Evolutionary conservation across 2,888 invertebrate species (phyloP), one percentile per base, ranked within the genome.

Genomic region (Germaria angustata): DNA sequence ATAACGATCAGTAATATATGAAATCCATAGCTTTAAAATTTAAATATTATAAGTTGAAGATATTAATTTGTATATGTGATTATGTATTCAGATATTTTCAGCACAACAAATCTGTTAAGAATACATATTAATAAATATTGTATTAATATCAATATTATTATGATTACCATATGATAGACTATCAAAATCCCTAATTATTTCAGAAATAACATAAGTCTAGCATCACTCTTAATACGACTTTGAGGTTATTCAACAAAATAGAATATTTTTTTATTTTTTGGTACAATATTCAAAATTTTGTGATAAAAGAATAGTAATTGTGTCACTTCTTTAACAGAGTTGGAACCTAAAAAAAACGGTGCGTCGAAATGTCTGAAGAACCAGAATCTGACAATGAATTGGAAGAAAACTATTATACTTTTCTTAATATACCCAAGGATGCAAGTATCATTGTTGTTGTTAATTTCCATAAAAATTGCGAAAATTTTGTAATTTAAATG

Each of bases 391-490:
- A 93, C 86, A 93, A 88, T 77, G 89, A 89, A 79, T 91, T 94
- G 78, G 95, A 96, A 91, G 97, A 97, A 88, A 96, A 97, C 92
- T 97, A 95, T 91, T 98, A 98, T 90, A 95, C 96, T 81, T 95
- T 97, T 91, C 92, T 98, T 69, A 97, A 97, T 92, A 93, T 98
- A 83, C 93, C 96, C 8, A 95, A 94, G 93, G 94, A 96, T 92
- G 97, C 97, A 93, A 94, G 93, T 90, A 59, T 41, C 8, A 7
- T 59, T 71, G 17, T 59, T 55, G 53, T n/a, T 68, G 53, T 51
- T 68, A 22, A 61, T 53, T 72, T 69, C 15, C 57, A 59, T 7
- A 36, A 55, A 9, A 39, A 15, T 41, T 41, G 2, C 41, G 11
- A 9, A 36, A 36, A 44, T 81, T 81, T 63, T 73, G 65, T 79